Conservation (phyloP, 1,140 invertebrate species). For the Heliconius nattereri region DNA sequence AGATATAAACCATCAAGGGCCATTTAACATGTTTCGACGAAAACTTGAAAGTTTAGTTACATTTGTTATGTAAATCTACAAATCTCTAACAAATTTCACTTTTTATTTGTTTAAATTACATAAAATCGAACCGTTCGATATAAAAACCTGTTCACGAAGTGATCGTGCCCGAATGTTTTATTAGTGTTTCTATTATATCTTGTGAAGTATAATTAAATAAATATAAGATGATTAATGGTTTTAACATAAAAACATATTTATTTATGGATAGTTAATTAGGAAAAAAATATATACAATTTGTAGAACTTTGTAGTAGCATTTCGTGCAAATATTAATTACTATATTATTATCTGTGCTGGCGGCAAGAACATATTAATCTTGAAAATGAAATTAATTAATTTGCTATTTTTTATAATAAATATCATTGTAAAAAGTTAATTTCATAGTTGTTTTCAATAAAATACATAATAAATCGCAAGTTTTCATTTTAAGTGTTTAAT, state of each 20-base stretch:
- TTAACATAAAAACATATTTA: not conserved
- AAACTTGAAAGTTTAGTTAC: conserved; percentile 34
- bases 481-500: too few species aligned
- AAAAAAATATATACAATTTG: not conserved
- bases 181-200: not conserved
- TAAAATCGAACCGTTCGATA: conserved; percentile 21
- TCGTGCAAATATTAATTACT: not conserved
- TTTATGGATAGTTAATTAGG: too few species aligned
- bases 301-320: not conserved
- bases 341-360: not conserved
- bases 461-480: too few species aligned
- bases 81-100: conserved; percentile 45
- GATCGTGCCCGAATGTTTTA: not conserved
- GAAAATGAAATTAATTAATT: not conserved
- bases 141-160: conserved; percentile 19
- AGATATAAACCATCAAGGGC: not conserved
- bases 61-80: conserved; percentile 38
- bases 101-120: conserved; percentile 34
- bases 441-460: too few species aligned
- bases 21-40: conserved; percentile 10
- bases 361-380: not conserved
- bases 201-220: not conserved
- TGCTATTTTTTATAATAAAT: too few species aligned
- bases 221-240: not conserved
- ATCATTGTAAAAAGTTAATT: too few species aligned